Conservation (phyloP, 2,888 invertebrate genomes). For the Serripes groenlandicus region DNA sequence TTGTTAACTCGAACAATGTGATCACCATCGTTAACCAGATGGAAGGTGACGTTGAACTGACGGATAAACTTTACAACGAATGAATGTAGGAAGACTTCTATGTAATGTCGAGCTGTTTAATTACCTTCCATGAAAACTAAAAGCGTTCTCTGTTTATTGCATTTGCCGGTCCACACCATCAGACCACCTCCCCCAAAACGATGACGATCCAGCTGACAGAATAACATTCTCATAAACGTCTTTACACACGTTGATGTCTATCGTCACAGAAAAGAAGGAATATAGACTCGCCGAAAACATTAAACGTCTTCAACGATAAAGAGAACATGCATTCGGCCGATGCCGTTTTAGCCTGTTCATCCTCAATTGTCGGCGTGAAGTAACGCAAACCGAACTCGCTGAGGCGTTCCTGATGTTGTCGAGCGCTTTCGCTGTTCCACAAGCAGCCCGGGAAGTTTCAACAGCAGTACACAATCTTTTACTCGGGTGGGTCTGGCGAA, state of each 20-base stretch:
- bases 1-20: too few species aligned
- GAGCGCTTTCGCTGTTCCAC: too few species aligned
- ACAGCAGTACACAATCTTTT: too few species aligned
- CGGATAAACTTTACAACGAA: not conserved
- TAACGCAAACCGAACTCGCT: too few species aligned
- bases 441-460: too few species aligned
- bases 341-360: not conserved
- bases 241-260: not conserved
- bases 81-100: not conserved
- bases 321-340: not conserved
- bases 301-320: not conserved
- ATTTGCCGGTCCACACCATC: not conserved
- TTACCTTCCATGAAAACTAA: constrained; percentile 20
- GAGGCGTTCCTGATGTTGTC: too few species aligned
- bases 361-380: not conserved
- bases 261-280: not conserved
- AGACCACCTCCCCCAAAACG: not conserved
- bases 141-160: not conserved
- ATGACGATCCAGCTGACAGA: not conserved
- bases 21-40: too few species aligned
- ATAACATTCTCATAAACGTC: not conserved
- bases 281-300: not conserved
- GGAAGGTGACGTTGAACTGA: constrained; percentile 9
- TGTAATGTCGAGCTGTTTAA: constrained; percentile 1
- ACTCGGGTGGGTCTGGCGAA: too few species aligned